phyloP scores from a whole-genome alignment of 2,888 invertebrate genomes.

The Polietes domitor region DNA sequence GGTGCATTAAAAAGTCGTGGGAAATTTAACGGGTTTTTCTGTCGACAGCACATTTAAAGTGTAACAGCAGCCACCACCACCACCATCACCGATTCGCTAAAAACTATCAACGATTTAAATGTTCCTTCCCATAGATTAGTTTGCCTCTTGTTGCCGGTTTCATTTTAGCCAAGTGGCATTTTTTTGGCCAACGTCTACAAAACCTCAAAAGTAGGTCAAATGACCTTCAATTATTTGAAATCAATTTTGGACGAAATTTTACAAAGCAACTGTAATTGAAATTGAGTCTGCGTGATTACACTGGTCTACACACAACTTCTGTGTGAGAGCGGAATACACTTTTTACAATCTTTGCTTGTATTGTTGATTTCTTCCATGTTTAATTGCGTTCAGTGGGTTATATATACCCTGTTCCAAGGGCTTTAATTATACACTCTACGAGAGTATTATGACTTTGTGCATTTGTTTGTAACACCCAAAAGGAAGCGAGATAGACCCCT shows the following conservation, averaged over 20 bases:
- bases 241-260: not conserved
- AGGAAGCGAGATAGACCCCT: too few relatives aligned
- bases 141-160: conserved; percentile 22
- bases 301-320: too few relatives aligned
- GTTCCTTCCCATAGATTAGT: conserved; percentile 1
- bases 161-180: not conserved
- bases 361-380: too few relatives aligned
- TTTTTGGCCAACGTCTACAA: not conserved
- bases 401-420: too few relatives aligned
- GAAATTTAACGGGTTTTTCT: conserved; percentile 71
- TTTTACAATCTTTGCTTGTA: too few relatives aligned
- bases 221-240: conserved; percentile 54
- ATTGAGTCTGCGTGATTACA: too few relatives aligned
- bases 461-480: too few relatives aligned
- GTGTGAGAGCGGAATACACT: too few relatives aligned
- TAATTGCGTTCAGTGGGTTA: too few relatives aligned
- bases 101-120: conserved; percentile 19
- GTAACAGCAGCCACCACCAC: conserved; percentile 33
- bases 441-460: too few relatives aligned
- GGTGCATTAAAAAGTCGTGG: conserved; percentile 68
- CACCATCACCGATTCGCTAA: not conserved
- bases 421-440: too few relatives aligned
- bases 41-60: conserved; percentile 63
- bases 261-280: not conserved
- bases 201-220: conserved; percentile 29